Percentiles rank a stretch among this genome's conserved stretches.
Conservation (phyloP, 2,888 invertebrate genomes). For the Lasiommata megera region DNA sequence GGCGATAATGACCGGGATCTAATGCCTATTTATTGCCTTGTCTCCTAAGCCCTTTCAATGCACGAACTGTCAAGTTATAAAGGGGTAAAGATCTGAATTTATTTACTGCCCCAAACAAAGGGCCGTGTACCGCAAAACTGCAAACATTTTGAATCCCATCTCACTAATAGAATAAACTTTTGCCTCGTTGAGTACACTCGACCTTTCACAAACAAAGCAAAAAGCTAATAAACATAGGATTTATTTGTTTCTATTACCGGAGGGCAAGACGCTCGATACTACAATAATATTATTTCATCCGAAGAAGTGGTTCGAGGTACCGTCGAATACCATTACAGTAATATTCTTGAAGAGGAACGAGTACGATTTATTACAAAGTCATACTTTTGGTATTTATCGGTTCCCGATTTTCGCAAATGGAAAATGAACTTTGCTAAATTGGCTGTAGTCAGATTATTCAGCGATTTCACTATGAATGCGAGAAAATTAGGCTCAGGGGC, state of each 20-base stretch:
- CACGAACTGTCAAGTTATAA: neutral
- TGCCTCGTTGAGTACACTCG: constrained; percentile 10
- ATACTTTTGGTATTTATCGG: neutral
- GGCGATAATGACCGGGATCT: neutral
- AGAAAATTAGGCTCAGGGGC: too few species aligned
- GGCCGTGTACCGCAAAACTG: constrained; percentile 6
- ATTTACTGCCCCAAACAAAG: constrained; percentile 7
- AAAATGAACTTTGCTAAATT: too few species aligned
- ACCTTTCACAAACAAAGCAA: constrained; percentile 13
- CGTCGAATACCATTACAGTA: neutral
- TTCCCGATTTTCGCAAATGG: neutral
- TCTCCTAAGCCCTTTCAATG: too few species aligned
- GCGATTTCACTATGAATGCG: too few species aligned
- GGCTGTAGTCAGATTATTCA: too few species aligned
- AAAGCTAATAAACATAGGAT: constrained; percentile 19
- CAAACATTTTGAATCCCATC: constrained; percentile 16
- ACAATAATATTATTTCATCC: constrained; percentile 6
- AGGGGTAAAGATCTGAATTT: constrained; percentile 2
- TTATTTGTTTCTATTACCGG: constrained; percentile 12
- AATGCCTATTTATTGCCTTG: too few species aligned
- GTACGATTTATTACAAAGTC: neutral
- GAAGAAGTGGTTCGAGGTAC: neutral
- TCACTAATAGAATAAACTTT: constrained; percentile 24
- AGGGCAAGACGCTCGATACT: constrained; percentile 1
- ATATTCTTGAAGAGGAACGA: neutral